Base-by-base conservation (phyloP, 1,140 invertebrate genomes). In the Armadillidium nasatum region DNA sequence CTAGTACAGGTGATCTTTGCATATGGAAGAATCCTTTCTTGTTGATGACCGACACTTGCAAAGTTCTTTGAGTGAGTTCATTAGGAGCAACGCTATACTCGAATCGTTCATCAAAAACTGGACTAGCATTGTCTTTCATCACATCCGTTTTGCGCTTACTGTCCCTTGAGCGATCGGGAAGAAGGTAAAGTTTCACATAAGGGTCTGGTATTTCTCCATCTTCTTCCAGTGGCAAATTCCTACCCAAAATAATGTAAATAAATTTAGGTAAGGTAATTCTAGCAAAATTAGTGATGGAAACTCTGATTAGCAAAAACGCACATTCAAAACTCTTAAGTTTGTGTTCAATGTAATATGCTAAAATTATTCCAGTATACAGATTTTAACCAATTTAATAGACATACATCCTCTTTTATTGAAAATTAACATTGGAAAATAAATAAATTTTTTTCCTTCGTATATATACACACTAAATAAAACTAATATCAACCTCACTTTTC, bases 101-200 rank as follows among this genome's bases (percentile, higher is more conserved):
- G 81, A 94, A 96, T 82, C 91, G 91, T 83, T 96, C 93, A 85
- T 97, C 94, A 84, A 92, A 97, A 9, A 91, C 87, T 0, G 95
- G 94, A 87, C 94, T 95, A 78, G 94, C 94, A 82, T 91, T 94
- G 83, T 97, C 94, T 83, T 95, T 82, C 70, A 82, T 81, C 7
- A 85, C 90, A 81, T 89, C 89, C 13, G 95, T 97, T 86, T 97
- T 97, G 44, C 93, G 89, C 85, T 97, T 97, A 0, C 91, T 91
- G 81, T 94, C 92, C 85, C 93, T 94, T 23, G 91, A 88, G 45
- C 91, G 88, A 79, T 95, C 95, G 0, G 95, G 95, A 50, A 97
- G 85, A 50, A 98, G 87, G 84, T 97, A 96, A 21, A 97, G 85
- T 83, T 96, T 96, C 0, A 97, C 94, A 84, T 97, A 97, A 0